Evolutionary conservation across 2,797 vertebrate species (phyloP).

Genomic region (Dendrocincla fuliginosa): DNA sequence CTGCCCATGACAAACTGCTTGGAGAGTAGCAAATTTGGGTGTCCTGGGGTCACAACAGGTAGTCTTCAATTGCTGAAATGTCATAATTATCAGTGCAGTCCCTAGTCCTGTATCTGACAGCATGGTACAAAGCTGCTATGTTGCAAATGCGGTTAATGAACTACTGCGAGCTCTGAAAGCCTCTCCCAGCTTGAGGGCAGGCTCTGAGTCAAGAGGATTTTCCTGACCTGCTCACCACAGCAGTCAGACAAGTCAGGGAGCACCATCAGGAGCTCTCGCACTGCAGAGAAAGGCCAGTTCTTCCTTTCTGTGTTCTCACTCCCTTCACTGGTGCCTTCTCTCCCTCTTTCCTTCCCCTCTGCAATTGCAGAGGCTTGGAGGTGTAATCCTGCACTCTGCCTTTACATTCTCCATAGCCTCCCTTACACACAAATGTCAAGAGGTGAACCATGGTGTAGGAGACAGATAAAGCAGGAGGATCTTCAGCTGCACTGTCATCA

Average conservation of each 20-base stretch:
- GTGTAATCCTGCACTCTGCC: not conserved
- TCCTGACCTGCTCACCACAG: not conserved
- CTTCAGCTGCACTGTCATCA: not conserved
- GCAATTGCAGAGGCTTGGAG: fast-evolving
- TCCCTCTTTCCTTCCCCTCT: not conserved
- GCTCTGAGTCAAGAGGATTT: not conserved
- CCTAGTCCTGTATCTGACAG: not conserved
- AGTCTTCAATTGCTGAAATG: not conserved
- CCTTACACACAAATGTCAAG: not conserved
- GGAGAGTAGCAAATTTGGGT: not conserved
- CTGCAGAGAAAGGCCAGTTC: not conserved
- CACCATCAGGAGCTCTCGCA: not conserved
- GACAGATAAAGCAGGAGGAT: not conserved
- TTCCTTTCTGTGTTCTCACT: fast-evolving
- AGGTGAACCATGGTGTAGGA: not conserved
- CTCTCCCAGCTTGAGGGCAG: not conserved
- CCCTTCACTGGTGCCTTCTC: not conserved
- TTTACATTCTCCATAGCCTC: fast-evolving
- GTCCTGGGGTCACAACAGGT: not conserved
- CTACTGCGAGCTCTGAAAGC: not conserved
- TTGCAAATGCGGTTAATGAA: not conserved
- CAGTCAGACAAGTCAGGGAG: not conserved
- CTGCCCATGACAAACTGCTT: not conserved
- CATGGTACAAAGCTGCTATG: fast-evolving
- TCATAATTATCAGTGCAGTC: not conserved